Base-by-base conservation (phyloP, 2,797 vertebrate genomes). In the Setipinna tenuifilis region DNA sequence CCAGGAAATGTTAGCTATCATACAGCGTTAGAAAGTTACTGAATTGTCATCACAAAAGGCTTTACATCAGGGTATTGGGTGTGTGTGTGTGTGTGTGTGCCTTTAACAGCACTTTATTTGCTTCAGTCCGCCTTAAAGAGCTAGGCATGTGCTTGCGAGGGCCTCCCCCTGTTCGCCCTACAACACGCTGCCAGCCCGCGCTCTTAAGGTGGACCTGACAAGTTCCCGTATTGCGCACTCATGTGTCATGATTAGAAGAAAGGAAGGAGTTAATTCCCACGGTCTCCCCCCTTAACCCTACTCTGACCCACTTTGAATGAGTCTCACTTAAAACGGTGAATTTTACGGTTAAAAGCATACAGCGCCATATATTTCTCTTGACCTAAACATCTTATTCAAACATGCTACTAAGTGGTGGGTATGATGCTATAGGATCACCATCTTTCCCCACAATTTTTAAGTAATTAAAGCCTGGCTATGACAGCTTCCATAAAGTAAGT, bases 51-150 rank as follows among this genome's bases (percentile, higher is more conserved):
- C 11, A 14, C 50, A 44, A 23, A 10, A 23, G 10, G 58, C 7
- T n/a, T 46, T 44, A 6, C 78, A 86, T 89, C 9, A 75, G 14
- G 14, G 31, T 75, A 75, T 85, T 2, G 68, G 6, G 87, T 50
- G 87, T 50, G 93, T 78, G 85, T n/a, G n/a, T 2, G 68, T 4
- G 87, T 50, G 87, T 50, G 93, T 95, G 92, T 93, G 41, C 95
- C 95, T 95, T 96, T 96, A 96, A 95, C 90, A 87, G 81, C 82
- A 87, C 89, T 90, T 83, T 90, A 95, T 95, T 94, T 94, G 92
- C 88, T 89, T 93, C 96, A 95, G 95, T 96, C 95, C 93, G 94
- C 95, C 95, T 96, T 96, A 96, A 96, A 96, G 95, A 93, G 94
- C 94, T 93, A 95, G 93, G 95, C 95, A 93, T 96, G 95, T 95